These are phyloP conservation scores for Drosophila kokeensis DNA, from an alignment of 2,888 invertebrate species.

Conservation along the genomic window DNA sequence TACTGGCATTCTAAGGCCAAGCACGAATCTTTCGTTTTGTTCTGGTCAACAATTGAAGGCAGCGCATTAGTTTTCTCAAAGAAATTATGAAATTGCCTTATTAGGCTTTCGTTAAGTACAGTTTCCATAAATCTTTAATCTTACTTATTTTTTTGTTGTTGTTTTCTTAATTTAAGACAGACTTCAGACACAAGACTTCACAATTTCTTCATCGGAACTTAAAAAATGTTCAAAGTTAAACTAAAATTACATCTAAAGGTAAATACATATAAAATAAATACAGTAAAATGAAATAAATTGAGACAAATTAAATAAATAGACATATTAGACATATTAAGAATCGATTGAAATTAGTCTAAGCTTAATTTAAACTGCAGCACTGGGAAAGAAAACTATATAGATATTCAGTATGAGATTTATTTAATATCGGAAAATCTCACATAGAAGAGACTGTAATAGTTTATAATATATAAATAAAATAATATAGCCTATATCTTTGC, in stretches of 20 bases:
- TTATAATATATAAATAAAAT: neutral
- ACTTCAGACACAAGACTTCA: neutral
- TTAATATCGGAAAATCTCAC: neutral
- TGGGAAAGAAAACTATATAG: neutral
- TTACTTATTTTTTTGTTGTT: neutral
- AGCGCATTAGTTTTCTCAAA: neutral
- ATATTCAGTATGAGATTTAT: neutral
- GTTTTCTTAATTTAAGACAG: neutral
- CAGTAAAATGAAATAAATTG: neutral
- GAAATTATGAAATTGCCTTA: constrained; percentile 41
- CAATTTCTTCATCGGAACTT: no score
- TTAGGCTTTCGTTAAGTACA: neutral
- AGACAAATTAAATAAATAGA: neutral
- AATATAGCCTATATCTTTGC: neutral
- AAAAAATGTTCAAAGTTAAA: neutral
- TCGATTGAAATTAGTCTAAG: no score
- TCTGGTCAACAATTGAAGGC: constrained; percentile 22
- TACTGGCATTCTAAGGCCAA: neutral
- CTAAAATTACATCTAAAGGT: neutral
- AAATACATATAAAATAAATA: neutral
- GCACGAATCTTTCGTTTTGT: constrained; percentile 9
- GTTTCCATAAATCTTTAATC: neutral
- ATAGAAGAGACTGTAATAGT: neutral
- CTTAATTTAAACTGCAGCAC: neutral
- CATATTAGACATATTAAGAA: neutral